Evolutionary conservation across 2,888 invertebrate species (phyloP).

Genomic region (Exocentrus adspersus): DNA sequence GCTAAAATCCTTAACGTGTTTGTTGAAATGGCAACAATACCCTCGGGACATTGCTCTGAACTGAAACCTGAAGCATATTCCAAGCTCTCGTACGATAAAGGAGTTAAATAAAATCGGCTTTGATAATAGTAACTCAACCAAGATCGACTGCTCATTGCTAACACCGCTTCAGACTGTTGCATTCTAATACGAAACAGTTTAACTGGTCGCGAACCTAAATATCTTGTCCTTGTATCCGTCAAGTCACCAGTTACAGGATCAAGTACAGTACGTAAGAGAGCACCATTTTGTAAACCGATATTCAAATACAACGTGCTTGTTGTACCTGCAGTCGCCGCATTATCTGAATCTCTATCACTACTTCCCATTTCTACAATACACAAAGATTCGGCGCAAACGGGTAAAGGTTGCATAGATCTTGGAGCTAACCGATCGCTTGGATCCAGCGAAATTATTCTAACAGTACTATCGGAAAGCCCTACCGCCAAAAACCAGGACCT

Average conservation of each 20-base stretch:
- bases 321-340: slow-evolving; percentile 73
- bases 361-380: slow-evolving; percentile 95
- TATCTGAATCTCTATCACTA: slow-evolving; percentile 70
- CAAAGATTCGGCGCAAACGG: slow-evolving; percentile 94
- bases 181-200: slow-evolving; percentile 74
- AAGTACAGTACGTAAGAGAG: slow-evolving; percentile 89
- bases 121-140: slow-evolving; percentile 99
- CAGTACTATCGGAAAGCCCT: slow-evolving; percentile 95
- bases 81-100: slow-evolving; percentile 93
- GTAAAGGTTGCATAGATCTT: slow-evolving; percentile 95
- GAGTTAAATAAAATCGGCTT: slow-evolving; percentile 94
- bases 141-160: slow-evolving; percentile 97
- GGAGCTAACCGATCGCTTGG: slow-evolving; percentile 96
- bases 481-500: slow-evolving; percentile 96
- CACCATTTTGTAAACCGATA: slow-evolving; percentile 97
- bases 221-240: slow-evolving; percentile 96
- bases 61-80: slow-evolving; percentile 98
- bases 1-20: slow-evolving; percentile 97
- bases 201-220: slow-evolving; percentile 89
- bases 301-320: slow-evolving; percentile 87
- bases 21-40: slow-evolving; percentile 98
- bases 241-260: slow-evolving; percentile 97
- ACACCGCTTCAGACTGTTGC: slow-evolving; percentile 95
- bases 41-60: slow-evolving; percentile 98
- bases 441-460: slow-evolving; percentile 96